phyloP scores from a whole-genome alignment of 1,140 invertebrate genomes.

The Zaprionus capensis region DNA sequence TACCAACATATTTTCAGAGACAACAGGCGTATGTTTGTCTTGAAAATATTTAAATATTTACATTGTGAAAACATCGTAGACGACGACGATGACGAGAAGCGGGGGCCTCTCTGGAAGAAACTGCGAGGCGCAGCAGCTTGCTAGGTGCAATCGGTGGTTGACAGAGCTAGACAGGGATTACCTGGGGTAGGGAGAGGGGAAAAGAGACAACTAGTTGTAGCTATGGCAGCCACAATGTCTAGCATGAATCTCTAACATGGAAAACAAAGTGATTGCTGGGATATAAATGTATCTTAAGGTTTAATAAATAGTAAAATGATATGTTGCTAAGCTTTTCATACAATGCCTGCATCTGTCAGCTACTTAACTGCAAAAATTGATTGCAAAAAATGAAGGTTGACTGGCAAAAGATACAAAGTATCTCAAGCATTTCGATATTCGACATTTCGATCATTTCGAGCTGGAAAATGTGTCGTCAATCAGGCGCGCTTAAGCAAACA shows the following conservation, averaged over 20 bases:
- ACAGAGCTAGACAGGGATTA: neutral
- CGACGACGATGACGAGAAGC: conserved; percentile 37
- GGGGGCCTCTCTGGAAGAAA: conserved; percentile 10
- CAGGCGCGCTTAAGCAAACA: neutral
- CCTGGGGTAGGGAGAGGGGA: neutral
- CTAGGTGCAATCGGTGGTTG: conserved; percentile 29
- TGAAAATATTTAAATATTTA: conserved; percentile 83
- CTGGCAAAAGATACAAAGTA: conserved; percentile 6
- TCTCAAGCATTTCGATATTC: neutral
- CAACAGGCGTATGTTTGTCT: conserved; percentile 75
- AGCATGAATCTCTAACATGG: conserved; percentile 10
- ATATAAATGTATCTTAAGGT: neutral
- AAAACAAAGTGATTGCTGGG: conserved; percentile 16
- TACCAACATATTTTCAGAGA: conserved; percentile 81
- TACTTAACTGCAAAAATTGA: neutral
- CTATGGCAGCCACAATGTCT: neutral
- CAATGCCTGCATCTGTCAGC: neutral
- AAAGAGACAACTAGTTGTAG: neutral
- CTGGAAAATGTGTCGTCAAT: neutral
- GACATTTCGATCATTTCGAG: neutral
- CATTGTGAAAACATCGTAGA: conserved; percentile 72
- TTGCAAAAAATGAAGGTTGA: neutral
- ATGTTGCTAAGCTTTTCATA: neutral
- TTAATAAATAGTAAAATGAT: neutral
- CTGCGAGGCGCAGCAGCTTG: conserved; percentile 33